Base-by-base conservation (phyloP, 92 coral and sea anemone genomes). In the Phenganax subtilis region DNA sequence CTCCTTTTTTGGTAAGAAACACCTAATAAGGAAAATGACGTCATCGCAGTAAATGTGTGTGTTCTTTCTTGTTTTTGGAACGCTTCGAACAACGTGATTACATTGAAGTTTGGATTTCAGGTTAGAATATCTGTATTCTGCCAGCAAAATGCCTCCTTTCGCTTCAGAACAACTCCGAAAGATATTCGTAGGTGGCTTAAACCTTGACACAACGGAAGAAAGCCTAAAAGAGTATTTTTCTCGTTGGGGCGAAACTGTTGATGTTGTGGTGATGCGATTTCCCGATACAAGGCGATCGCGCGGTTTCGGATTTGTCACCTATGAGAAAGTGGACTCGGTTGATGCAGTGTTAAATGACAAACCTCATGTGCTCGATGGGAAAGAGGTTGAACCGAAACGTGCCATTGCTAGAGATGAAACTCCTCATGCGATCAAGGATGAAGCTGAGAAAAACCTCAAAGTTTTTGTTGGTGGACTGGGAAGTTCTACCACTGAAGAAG, bases 281-380 rank as follows among this genome's bases (percentile, higher is more conserved):
- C 88, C 89, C 0, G 89, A 89, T 57, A 88, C 86, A 53, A 90
- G 88, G 51, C 88, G 89, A 17, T 96, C 99, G 62, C 92, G 99
- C 52, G 99, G 99, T 11, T 96, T 96, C 79, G 99, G 99, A 3
- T 96, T 96, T 82, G 97, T 96, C 16, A 96, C 99, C 47, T 96
- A 86, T 80, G 91, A 89, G 29, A 88, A 85, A 16, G 85, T 97
- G 8, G 71, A 87, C 69, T 91, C 92, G 51, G 99, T 96, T 3
- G 97, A 96, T 37, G 99, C 92, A 20, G 88, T 88, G 58, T 84
- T 96, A 25, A 87, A 87, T 53, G 91, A 82, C 12, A 91, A 89
- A 77, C 77, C 76, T 30, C 97, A 91, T 75, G 87, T 88, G 54
- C 85, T 96, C 1, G 97, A 96, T 81, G 96, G 90, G 55, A 89